Conservation (phyloP, 2,888 invertebrate species). For the Acronicta aceris region DNA sequence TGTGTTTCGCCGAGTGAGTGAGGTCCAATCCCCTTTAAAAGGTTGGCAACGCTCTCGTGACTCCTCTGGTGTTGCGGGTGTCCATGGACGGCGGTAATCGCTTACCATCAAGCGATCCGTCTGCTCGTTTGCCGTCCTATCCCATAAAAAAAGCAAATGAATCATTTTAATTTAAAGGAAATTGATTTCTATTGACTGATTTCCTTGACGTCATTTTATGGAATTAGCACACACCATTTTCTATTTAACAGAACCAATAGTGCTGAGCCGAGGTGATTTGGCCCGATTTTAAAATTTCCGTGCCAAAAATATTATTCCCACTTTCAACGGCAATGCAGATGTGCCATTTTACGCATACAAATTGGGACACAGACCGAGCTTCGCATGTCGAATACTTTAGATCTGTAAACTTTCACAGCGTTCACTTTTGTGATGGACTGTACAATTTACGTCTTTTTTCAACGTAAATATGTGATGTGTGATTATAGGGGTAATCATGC, state of each 20-base stretch:
- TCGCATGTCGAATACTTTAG: slow-evolving; percentile 38
- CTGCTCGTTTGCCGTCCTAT: no score
- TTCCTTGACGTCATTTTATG: background rate
- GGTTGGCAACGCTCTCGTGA: no score
- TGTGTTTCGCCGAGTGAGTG: no score
- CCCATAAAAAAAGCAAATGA: slow-evolving; percentile 1
- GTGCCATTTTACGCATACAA: slow-evolving; percentile 79
- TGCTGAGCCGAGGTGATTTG: slow-evolving; percentile 57
- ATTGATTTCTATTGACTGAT: background rate
- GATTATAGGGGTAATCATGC: slow-evolving; percentile 39
- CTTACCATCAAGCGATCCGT: no score
- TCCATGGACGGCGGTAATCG: no score
- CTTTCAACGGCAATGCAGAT: slow-evolving; percentile 83
- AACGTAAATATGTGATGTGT: slow-evolving; percentile 28
- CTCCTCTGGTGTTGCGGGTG: no score
- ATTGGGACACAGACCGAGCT: slow-evolving; percentile 64
- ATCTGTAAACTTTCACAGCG: slow-evolving; percentile 40
- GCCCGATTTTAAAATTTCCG: slow-evolving; percentile 70
- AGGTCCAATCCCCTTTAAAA: no score
- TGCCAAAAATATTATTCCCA: slow-evolving; percentile 79
- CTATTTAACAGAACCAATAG: slow-evolving; percentile 21
- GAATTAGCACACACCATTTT: slow-evolving; percentile 1
- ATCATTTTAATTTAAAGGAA: background rate
- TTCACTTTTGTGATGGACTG: slow-evolving; percentile 17
- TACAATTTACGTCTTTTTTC: slow-evolving; percentile 26